Evolutionary conservation across 2,888 invertebrate species (phyloP), one percentile per base, ranked within the genome.

Genomic region (Spatulosminthurus flaviceps): DNA sequence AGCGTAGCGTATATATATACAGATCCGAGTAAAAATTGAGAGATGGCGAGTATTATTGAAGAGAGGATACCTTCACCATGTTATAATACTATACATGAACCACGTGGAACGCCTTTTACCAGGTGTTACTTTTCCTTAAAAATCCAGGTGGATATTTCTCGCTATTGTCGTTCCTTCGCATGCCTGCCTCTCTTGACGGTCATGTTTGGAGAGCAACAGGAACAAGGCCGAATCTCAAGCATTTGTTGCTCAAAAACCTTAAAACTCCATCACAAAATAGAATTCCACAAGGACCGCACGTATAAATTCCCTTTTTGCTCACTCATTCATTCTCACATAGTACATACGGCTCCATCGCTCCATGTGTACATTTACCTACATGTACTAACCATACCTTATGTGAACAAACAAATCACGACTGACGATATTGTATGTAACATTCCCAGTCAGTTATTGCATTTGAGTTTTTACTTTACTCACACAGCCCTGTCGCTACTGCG

Each of bases 11-110:
- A n/a, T n/a, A n/a, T n/a, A n/a, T n/a, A n/a, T n/a, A n/a, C n/a
- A n/a, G n/a, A n/a, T n/a, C n/a, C n/a, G n/a, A n/a, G n/a, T 67
- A 67, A 67, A 67, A 67, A 67, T 67, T 67, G 67, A 67, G 51
- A 51, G 67, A 26, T 67, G 51, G 51, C 16, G 51, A 19, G 51
- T n/a, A n/a, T 51, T 19, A n/a, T 16, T 13, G 51, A 51, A 51
- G n/a, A 51, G 16, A 16, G 51, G 51, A 13, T n/a, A n/a, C 51
- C n/a, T 19, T 51, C 51, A 9, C 9, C 51, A 13, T 51, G 7
- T 51, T 11, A 51, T 51, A 19, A n/a, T n/a, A n/a, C n/a, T n/a
- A n/a, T n/a, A n/a, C n/a, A n/a, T n/a, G 64, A 26, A 22, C 22
- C 64, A 26, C 64, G 22, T 64, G 64, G 21, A 64, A 26, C 64